A percentile compares a stretch with the other conserved stretches of the same genome.
phyloP scores from a whole-genome alignment of 1,140 invertebrate genomes.

The Pseudomyrmex gracilis region DNA sequence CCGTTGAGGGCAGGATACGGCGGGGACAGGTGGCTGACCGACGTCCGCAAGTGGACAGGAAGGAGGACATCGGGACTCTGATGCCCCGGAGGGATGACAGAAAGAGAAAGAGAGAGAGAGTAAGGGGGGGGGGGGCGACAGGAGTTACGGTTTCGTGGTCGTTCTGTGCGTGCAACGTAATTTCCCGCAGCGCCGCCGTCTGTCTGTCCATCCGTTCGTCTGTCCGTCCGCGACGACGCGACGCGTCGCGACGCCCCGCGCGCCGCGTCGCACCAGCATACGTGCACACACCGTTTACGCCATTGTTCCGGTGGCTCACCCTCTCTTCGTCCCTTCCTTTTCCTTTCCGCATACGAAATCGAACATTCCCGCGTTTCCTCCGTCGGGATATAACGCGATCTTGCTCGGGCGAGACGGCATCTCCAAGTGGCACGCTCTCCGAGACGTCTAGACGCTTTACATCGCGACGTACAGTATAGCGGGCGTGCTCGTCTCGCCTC shows the following conservation, averaged over 20 bases:
- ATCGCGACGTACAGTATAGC: slow-evolving; percentile 34
- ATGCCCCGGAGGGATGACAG: slow-evolving; percentile 58
- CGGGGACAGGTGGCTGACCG: slow-evolving; percentile 75
- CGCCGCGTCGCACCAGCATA: slow-evolving; percentile 41
- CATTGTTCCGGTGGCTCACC: slow-evolving; percentile 67
- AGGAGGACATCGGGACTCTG: slow-evolving; percentile 74
- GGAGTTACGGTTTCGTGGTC: slow-evolving; percentile 67
- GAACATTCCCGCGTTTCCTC: slow-evolving; percentile 72
- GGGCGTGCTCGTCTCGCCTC: slow-evolving; percentile 31
- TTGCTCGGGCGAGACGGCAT: slow-evolving; percentile 60
- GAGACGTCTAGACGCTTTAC: slow-evolving; percentile 51
- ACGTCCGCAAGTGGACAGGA: slow-evolving; percentile 76
- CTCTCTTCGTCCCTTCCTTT: slow-evolving; percentile 35
- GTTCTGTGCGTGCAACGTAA: slow-evolving; percentile 73
- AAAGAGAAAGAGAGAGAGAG: slow-evolving; percentile 21
- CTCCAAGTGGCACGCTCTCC: slow-evolving; percentile 46
- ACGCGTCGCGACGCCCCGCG: slow-evolving; percentile 13
- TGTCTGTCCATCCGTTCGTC: slow-evolving; percentile 61
- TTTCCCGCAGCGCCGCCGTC: slow-evolving; percentile 74
- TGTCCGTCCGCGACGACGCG: slow-evolving; percentile 44
- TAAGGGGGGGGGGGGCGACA: slow-evolving; percentile 29
- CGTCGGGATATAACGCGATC: slow-evolving; percentile 69
- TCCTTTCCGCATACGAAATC: slow-evolving; percentile 74
- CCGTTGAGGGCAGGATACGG: slow-evolving; percentile 66
- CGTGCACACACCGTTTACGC: slow-evolving; percentile 73